Conservation (phyloP, 2,888 invertebrate genomes). For the Cephus pulcher region DNA sequence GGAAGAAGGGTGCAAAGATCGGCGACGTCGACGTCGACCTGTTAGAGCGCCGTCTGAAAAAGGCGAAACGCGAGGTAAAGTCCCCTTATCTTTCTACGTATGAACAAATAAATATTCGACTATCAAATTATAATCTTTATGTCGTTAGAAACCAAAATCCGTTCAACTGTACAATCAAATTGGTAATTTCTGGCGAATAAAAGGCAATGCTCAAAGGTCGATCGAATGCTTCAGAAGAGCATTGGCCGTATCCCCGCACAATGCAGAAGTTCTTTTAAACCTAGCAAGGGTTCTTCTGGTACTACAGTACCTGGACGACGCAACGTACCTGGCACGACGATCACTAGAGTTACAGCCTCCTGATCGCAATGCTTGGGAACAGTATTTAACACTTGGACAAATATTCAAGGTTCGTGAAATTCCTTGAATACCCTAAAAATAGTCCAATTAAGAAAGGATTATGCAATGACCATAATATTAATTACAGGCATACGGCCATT, state of each 20-base stretch:
- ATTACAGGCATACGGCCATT: conserved; percentile 81
- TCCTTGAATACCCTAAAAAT: not conserved
- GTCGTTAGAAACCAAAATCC: conserved; percentile 78
- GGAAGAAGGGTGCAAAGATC: conserved; percentile 73
- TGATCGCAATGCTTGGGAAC: conserved; percentile 90
- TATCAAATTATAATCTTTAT: not conserved
- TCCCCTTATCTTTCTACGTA: not conserved
- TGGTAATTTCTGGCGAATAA: conserved; percentile 92
- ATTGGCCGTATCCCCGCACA: conserved; percentile 85
- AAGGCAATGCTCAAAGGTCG: conserved; percentile 86
- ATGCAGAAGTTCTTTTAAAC: conserved; percentile 87
- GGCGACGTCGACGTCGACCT: conserved; percentile 81
- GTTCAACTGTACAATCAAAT: conserved; percentile 90
- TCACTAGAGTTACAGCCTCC: conserved; percentile 87
- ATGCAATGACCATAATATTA: not conserved
- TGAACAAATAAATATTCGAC: not conserved
- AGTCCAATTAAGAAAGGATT: not conserved
- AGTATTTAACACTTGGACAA: conserved; percentile 91
- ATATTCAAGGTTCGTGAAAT: conserved; percentile 76
- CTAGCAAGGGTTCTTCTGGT: conserved; percentile 87
- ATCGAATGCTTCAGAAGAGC: conserved; percentile 92
- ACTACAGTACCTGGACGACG: conserved; percentile 90
- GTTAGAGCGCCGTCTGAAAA: conserved; percentile 79
- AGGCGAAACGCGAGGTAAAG: conserved; percentile 78
- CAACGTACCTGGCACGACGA: conserved; percentile 85